Evolutionary conservation across 2,113 vertebrate species (phyloP).

Genomic region (Rhabdornis inornatus): DNA sequence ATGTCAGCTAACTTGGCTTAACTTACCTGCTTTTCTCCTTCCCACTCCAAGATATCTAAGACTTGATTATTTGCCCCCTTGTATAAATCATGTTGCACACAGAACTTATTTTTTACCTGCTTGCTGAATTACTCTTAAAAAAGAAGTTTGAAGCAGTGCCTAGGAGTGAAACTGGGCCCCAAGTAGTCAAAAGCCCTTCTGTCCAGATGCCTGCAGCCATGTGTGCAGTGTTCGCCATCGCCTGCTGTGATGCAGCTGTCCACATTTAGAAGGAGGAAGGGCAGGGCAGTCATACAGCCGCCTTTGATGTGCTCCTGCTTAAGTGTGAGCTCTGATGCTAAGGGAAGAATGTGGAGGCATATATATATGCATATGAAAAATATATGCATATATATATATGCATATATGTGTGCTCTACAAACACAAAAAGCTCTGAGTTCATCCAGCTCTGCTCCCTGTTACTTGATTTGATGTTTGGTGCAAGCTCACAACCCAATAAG

Average conservation of each 20-base stretch:
- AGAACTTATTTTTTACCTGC: background rate
- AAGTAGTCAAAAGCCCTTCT: background rate
- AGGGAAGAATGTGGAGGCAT: background rate
- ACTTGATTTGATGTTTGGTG: background rate
- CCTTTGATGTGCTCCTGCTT: background rate
- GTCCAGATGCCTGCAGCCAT: fast-evolving
- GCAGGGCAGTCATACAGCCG: background rate
- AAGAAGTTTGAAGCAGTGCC: background rate
- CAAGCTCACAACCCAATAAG: background rate
- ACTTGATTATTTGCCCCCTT: background rate
- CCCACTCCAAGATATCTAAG: background rate
- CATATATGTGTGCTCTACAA: background rate
- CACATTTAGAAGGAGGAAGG: background rate
- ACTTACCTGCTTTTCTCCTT: background rate
- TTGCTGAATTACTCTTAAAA: background rate
- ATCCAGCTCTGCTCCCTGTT: background rate
- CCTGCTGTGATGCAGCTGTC: background rate
- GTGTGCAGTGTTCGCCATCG: fast-evolving
- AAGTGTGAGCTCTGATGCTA: background rate
- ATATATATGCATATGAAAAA: background rate
- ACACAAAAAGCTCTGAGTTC: background rate
- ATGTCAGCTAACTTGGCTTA: background rate
- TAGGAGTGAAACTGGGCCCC: background rate
- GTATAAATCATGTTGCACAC: background rate
- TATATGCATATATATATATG: background rate